A percentile compares a stretch with the other conserved stretches of the same genome.
These are phyloP conservation scores for Serrognathus titanus DNA, from an alignment of 2,888 invertebrate genomes.

Conservation along the genomic window DNA sequence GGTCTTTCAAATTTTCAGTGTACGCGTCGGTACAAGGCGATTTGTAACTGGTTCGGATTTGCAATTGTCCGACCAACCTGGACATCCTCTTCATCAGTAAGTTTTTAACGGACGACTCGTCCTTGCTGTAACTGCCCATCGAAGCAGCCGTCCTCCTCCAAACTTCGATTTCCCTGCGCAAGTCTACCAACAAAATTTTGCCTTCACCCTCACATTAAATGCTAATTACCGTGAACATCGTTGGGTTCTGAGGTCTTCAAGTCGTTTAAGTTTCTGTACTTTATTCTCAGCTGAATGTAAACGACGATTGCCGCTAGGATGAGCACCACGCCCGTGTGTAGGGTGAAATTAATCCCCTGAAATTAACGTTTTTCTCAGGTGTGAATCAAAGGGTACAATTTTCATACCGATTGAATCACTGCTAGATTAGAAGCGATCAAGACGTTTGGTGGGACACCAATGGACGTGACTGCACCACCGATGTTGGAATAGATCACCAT, in stretches of 20 bases:
- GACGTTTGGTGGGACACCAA: constrained; percentile 91
- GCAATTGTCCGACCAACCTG: constrained; percentile 60
- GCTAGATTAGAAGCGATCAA: constrained; percentile 78
- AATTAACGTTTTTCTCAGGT: constrained; percentile 22
- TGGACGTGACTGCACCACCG: constrained; percentile 85
- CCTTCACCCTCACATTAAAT: not conserved
- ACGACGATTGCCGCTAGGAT: constrained; percentile 65
- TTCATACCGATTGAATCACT: constrained; percentile 61
- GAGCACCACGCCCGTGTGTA: constrained; percentile 78
- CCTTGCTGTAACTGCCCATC: constrained; percentile 76
- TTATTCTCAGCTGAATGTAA: constrained; percentile 67
- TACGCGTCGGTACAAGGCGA: constrained; percentile 51
- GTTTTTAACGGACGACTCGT: constrained; percentile 77
- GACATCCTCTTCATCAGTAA: constrained; percentile 74
- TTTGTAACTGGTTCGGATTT: constrained; percentile 49
- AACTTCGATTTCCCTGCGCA: constrained; percentile 79
- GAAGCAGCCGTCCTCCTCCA: constrained; percentile 79
- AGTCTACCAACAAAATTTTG: constrained; percentile 52
- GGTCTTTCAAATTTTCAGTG: constrained; percentile 67
- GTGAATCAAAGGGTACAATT: constrained; percentile 29
- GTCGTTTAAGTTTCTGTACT: constrained; percentile 67
- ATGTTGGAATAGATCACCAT: constrained; percentile 88
- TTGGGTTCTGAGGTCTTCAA: constrained; percentile 70
- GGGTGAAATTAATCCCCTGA: constrained; percentile 78
- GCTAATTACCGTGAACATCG: constrained; percentile 58